Percentiles rank a stretch among this genome's conserved stretches.
phyloP scores from a whole-genome alignment of 2,113 vertebrate genomes.

The Scalopus aquaticus region DNA sequence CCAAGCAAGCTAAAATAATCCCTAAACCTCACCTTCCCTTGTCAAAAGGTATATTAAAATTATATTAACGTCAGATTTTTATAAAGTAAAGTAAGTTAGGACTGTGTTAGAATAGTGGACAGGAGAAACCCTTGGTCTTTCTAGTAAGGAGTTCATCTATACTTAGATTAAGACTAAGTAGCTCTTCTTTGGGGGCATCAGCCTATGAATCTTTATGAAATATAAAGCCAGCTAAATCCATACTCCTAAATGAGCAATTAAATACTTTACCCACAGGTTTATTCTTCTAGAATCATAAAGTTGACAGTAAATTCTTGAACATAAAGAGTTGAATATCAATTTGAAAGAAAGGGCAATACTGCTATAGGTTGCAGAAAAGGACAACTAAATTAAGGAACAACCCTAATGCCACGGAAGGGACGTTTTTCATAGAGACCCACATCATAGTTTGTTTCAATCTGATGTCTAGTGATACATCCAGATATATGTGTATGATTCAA shows the following conservation, averaged over 20 bases:
- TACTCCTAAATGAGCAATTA: constrained; percentile 63
- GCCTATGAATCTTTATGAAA: constrained; percentile 58
- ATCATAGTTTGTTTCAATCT: constrained; percentile 15
- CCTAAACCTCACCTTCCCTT: not conserved
- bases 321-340: constrained; percentile 7
- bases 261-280: constrained; percentile 39
- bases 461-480: not conserved
- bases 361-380: constrained; percentile 22
- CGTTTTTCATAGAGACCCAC: not conserved
- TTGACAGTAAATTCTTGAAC: constrained; percentile 55
- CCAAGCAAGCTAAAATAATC: not conserved
- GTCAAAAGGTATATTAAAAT: constrained; percentile 22
- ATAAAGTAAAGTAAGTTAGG: constrained; percentile 42
- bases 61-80: constrained; percentile 39
- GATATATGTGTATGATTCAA: not conserved
- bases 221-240: constrained; percentile 60
- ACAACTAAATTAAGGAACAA: not conserved
- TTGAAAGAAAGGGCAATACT: not conserved
- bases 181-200: constrained; percentile 15
- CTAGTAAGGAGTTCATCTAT: not conserved
- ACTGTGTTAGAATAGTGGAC: constrained; percentile 19
- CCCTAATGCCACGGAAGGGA: not conserved
- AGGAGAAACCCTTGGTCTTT: not conserved
- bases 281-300: constrained; percentile 28
- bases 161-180: constrained; percentile 57